Percentiles rank a stretch among this genome's conserved stretches.
These are phyloP conservation scores for Brachionus plicatilis DNA, from an alignment of 1,140 invertebrate genomes.

Conservation along the genomic window DNA sequence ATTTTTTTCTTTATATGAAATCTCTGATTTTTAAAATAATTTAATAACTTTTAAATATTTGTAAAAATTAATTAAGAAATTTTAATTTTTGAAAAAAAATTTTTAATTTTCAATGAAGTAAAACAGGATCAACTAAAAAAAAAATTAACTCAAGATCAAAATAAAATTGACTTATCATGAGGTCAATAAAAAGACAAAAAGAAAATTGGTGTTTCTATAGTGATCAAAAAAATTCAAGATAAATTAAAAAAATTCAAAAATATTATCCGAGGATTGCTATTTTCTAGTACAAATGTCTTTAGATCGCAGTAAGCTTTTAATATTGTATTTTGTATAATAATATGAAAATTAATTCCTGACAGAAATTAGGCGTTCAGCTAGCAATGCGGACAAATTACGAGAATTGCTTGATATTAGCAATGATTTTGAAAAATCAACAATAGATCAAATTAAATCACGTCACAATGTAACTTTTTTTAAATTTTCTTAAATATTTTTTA, in stretches of 20 bases:
- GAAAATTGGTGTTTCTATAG: neutral
- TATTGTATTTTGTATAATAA: too few relatives aligned
- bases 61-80: too few relatives aligned
- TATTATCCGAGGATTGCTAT: neutral
- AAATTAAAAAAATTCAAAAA: neutral
- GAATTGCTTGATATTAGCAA: neutral
- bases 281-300: neutral
- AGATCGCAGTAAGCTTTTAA: neutral
- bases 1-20: too few relatives aligned
- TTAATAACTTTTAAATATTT: too few relatives aligned
- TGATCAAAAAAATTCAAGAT: neutral
- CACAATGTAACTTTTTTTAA: constrained; percentile 1
- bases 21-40: too few relatives aligned
- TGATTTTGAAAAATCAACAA: neutral
- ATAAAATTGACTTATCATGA: neutral
- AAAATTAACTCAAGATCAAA: neutral
- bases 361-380: neutral
- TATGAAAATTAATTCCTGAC: too few relatives aligned
- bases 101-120: too few relatives aligned
- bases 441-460: neutral
- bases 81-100: too few relatives aligned
- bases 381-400: neutral
- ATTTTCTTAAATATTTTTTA: neutral
- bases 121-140: too few relatives aligned
- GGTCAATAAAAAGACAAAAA: neutral